Evolutionary conservation across 2,113 vertebrate species (phyloP), one percentile per base, ranked within the genome.

Genomic region (Heterochromis multidens): DNA sequence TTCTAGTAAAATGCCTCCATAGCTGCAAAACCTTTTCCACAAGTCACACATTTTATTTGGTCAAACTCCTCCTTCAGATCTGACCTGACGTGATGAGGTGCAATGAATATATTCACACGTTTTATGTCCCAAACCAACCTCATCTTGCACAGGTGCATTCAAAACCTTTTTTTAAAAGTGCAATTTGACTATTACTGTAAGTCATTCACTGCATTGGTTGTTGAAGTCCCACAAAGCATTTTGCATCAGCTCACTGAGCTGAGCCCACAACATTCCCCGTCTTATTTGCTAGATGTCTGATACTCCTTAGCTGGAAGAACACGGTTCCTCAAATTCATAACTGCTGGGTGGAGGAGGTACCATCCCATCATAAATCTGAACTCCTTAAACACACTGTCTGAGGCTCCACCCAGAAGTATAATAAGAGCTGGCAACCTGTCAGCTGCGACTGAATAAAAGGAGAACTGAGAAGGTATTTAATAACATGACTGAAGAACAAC

Each of bases 1-100:
- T 56, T 76, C 74, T 56, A 43, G 58, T 80, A 19, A 85, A 88
- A 79, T 86, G 70, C 60, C 17, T 82, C 16, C 79, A 17, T 46
- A 67, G 81, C 63, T 27, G 6, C 54, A 40, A n/a, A 1, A 31
- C 67, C 8, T 19, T 52, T 87, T 72, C 40, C 65, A 0, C 40
- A 70, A 49, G 65, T 37, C 37, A 25, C 37, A 70, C 65, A 49
- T 29, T 70, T 70, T 27, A 70, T 70, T 49, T 12, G 40, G 65
- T 46, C 16, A 70, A 70, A 49, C 16, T 2, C 40, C 46, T 29
- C 40, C 0, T 52, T 31, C 67, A 49, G 43, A 52, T 19, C 25
- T 52, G 25, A 52, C n/a, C 43, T 1, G 25, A 14, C 43, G 17
- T 1, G 6, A 72, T 72, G 1, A 0, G 0, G 67, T 21, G 25